Evolutionary conservation across 2,113 vertebrate species (phyloP), one percentile per base, ranked within the genome.

Genomic region (Apodemus sylvaticus): DNA sequence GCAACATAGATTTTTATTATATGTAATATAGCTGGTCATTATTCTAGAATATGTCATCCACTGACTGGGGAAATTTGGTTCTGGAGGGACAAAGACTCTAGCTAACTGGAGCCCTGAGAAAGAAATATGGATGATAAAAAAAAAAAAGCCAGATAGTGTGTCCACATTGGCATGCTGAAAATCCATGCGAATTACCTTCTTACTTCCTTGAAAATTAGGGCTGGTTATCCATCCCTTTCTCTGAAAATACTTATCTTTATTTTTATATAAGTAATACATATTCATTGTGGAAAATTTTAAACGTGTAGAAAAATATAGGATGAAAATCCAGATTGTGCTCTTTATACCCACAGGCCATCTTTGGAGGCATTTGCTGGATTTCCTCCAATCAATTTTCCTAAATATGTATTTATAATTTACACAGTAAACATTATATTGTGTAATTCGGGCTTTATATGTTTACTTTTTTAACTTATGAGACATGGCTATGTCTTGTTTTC

Each of bases 241-340:
- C 91, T 86, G 39, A 42, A 94, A 87, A 71, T 87, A 24, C 34
- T 86, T 70, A 6, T 39, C 62, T 86, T 86, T 91, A 94, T 70
- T 81, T 81, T 79, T 82, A 55, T 88, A 19, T 29, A 26, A 73
- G 36, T 88, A 71, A 88, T 88, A 29, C 86, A 88, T 88, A 88
- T 88, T 88, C 86, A 73, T 88, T 39, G 24, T 71, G 66, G 86
- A 88, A 55, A 88, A 2, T 73, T 71, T 88, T 55, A 55, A 88
- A 26, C 4, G 3, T 39, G 48, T 39, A 71, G 42, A 29, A 88
- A 71, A 88, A 36, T 86, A 68, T 29, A 77, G 87, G 22, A 78
- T 86, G 88, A 94, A 94, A 77, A 77, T 90, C 64, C 29, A 83
- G 51, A 90, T 81, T 94, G 55, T 31, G 53, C 78, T 89, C 66